phyloP scores from a whole-genome alignment of 2,888 invertebrate genomes.

The Meteorus cinctellus region DNA sequence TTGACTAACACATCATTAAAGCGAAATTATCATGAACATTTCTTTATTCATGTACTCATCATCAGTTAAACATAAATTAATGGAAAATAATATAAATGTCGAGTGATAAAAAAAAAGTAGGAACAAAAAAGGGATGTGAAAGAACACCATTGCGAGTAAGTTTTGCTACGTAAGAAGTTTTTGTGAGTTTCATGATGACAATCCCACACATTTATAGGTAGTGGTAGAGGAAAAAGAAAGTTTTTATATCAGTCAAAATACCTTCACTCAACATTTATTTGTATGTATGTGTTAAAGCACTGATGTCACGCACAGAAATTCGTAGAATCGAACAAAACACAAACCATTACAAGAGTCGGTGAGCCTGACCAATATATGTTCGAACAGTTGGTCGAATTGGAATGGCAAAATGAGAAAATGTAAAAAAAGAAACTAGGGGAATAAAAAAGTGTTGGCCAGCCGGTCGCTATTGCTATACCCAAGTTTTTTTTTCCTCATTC shows the following conservation, averaged over 20 bases:
- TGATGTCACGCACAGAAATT: not conserved
- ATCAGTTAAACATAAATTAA: no score
- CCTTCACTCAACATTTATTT: not conserved
- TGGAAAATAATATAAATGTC: not conserved
- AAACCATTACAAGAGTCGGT: not conserved
- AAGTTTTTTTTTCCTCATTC: not conserved
- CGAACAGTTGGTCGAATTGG: slow-evolving; percentile 1
- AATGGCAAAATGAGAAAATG: not conserved
- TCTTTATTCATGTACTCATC: not conserved
- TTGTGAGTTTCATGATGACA: slow-evolving; percentile 2
- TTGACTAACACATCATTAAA: not conserved
- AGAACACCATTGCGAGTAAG: not conserved
- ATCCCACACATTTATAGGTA: not conserved
- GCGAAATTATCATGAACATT: not conserved
- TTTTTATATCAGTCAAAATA: not conserved
- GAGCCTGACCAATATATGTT: not conserved
- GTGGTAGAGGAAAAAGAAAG: not conserved
- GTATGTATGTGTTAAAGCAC: not conserved
- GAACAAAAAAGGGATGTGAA: not conserved
- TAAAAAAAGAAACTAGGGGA: not conserved
- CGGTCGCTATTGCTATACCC: not conserved
- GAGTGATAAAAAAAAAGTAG: not conserved
- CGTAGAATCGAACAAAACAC: slow-evolving; percentile 4
- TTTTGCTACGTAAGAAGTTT: not conserved
- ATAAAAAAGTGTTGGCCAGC: slow-evolving; percentile 2